These are phyloP conservation scores for Zaprionus vittiger DNA, from an alignment of 1,140 invertebrate species.

Conservation along the genomic window DNA sequence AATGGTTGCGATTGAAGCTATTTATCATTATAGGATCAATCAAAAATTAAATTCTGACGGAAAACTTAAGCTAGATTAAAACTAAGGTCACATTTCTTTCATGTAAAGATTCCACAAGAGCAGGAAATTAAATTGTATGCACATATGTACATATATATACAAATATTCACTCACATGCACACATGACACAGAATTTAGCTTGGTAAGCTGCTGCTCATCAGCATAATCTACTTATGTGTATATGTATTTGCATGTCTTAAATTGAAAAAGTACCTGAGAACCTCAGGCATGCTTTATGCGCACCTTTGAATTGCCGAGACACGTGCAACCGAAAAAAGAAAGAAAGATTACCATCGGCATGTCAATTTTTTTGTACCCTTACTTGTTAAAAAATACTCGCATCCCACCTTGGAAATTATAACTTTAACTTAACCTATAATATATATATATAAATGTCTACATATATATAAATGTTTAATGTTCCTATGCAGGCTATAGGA, in stretches of 20 bases:
- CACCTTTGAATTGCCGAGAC: slow-evolving; percentile 19
- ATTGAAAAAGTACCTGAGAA: slow-evolving; percentile 32
- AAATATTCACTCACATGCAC: neutral
- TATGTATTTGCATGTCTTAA: slow-evolving; percentile 40
- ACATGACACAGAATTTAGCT: slow-evolving; percentile 12
- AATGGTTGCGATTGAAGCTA: no score
- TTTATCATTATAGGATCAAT: no score
- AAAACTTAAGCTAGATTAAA: neutral
- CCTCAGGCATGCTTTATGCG: slow-evolving; percentile 6
- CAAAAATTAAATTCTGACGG: no score
- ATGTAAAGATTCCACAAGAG: slow-evolving; percentile 32
- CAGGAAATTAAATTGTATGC: slow-evolving; percentile 34
- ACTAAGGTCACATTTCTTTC: neutral
- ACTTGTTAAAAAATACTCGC: neutral
- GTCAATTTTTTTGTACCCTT: neutral
- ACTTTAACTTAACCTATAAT: no score
- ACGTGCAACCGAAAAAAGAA: slow-evolving; percentile 19
- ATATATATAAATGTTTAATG: no score
- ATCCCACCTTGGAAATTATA: neutral
- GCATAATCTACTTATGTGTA: slow-evolving; percentile 38
- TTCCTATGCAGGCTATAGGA: no score
- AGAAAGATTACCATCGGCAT: neutral
- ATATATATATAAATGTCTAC: no score
- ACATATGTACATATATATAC: neutral
- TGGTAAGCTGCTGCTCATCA: slow-evolving; percentile 37